Evolutionary conservation across 2,797 vertebrate genomes (phyloP).

Genomic region (Catharus ustulatus): DNA sequence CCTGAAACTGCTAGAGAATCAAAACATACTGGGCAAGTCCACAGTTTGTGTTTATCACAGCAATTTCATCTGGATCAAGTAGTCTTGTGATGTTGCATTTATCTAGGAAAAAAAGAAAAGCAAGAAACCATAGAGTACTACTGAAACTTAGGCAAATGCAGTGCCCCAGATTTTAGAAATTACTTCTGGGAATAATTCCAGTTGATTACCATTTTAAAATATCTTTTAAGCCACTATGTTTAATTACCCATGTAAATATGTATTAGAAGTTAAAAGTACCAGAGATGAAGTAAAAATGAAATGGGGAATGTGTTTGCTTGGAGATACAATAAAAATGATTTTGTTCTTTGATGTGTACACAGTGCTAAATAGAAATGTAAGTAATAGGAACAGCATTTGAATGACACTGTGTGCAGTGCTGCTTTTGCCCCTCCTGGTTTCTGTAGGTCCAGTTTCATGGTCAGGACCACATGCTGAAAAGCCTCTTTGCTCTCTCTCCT

Average conservation of each 20-base stretch:
- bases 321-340: not conserved
- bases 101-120: not conserved
- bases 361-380: not conserved
- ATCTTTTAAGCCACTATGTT: conserved; percentile 3
- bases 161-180: conserved; percentile 32
- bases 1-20: not conserved
- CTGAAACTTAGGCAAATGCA: conserved; percentile 30
- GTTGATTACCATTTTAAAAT: conserved; percentile 35
- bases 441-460: not conserved
- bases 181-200: conserved; percentile 67
- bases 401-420: not conserved
- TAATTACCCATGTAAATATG: conserved; percentile 71
- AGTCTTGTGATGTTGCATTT: not conserved
- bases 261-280: conserved; percentile 30
- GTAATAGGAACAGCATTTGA: not conserved
- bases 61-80: conserved; percentile 29
- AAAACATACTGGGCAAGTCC: not conserved
- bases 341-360: not conserved
- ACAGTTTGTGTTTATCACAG: conserved; percentile 10
- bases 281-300: not conserved
- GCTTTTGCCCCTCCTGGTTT: not conserved
- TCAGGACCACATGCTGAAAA: not conserved
- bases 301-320: not conserved
- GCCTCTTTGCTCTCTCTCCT: not conserved
- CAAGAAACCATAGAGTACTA: not conserved